These are phyloP conservation scores for Platanista minor DNA, from an alignment of 2,113 vertebrate genomes.

Conservation along the genomic window DNA sequence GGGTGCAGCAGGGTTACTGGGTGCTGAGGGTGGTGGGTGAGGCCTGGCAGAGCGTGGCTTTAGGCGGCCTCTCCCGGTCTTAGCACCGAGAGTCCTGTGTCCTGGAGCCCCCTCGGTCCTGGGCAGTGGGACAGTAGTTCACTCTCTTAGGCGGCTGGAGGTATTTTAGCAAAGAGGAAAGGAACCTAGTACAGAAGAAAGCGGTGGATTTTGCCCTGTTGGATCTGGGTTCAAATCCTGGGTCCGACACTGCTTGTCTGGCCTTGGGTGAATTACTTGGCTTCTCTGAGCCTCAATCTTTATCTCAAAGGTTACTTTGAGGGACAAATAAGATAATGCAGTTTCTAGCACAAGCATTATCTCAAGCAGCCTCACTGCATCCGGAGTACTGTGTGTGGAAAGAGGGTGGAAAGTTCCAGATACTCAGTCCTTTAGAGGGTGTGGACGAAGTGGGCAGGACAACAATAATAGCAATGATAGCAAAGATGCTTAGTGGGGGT, in stretches of 20 bases:
- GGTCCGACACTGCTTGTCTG: background rate
- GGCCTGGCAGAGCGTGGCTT: background rate
- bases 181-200: background rate
- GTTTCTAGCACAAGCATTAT: background rate
- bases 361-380: background rate
- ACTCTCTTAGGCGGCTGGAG: background rate
- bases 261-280: background rate
- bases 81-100: background rate
- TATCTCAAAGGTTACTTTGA: background rate
- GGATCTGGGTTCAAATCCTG: background rate
- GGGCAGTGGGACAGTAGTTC: background rate
- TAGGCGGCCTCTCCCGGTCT: background rate
- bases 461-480: rapidly evolving
- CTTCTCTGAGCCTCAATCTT: background rate
- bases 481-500: rapidly evolving
- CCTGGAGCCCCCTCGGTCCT: background rate
- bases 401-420: background rate
- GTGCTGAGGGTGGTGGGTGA: background rate
- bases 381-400: background rate
- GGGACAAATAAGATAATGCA: background rate
- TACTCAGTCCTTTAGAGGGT: background rate
- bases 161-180: background rate
- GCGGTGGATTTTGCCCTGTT: background rate
- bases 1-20: background rate
- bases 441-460: background rate